phyloP scores from a whole-genome alignment of 1,140 invertebrate genomes.

The Triops longicaudatus region DNA sequence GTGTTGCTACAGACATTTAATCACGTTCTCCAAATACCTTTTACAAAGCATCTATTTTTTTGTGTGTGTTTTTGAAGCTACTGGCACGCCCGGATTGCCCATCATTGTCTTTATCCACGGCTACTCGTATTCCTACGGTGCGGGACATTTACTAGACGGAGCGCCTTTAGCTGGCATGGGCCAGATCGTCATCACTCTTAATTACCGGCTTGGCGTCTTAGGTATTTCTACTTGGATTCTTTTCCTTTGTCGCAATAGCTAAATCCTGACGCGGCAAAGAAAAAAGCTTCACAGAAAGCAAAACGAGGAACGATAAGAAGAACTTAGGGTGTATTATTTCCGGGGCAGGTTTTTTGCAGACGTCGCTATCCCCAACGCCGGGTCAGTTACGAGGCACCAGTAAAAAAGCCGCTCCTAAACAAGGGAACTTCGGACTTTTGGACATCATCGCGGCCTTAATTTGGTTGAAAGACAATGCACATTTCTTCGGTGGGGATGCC shows the following conservation, averaged over 20 bases:
- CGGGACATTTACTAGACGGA: slow-evolving; percentile 90
- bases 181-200: slow-evolving; percentile 88
- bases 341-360: slow-evolving; percentile 25
- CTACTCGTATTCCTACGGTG: slow-evolving; percentile 89
- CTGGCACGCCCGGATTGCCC: slow-evolving; percentile 56
- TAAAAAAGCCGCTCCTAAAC: slow-evolving; percentile 19
- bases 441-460: slow-evolving; percentile 40
- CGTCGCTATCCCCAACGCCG: slow-evolving; percentile 17
- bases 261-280: background rate
- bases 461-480: slow-evolving; percentile 40
- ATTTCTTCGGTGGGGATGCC: slow-evolving; percentile 40
- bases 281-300: background rate
- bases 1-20: background rate
- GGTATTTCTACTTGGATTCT: slow-evolving; percentile 50
- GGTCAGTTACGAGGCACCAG: slow-evolving; percentile 24
- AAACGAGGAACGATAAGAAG: background rate
- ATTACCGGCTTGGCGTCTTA: slow-evolving; percentile 90
- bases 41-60: slow-evolving; percentile 24
- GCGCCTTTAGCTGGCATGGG: slow-evolving; percentile 82
- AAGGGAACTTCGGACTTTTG: slow-evolving; percentile 39
- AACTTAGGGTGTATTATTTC: background rate
- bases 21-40: slow-evolving; percentile 32
- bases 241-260: background rate
- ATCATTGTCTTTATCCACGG: slow-evolving; percentile 91
- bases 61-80: slow-evolving; percentile 33